phyloP scores from a whole-genome alignment of 2,113 vertebrate genomes.

The Coptodon bakossiorum region DNA sequence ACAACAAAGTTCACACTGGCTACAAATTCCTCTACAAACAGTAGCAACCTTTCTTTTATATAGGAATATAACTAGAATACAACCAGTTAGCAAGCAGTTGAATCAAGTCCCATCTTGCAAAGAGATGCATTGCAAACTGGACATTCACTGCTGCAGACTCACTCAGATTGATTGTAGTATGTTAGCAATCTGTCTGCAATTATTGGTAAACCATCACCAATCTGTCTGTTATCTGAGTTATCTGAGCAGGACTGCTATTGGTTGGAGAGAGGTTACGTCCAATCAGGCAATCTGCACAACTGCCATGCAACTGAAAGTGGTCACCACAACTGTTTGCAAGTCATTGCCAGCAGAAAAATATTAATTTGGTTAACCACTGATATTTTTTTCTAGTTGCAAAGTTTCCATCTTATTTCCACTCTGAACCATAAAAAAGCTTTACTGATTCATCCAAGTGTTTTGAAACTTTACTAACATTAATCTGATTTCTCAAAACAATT shows the following conservation, averaged over 20 bases:
- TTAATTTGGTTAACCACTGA: too few relatives aligned
- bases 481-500: not conserved
- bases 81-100: not conserved
- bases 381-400: not conserved
- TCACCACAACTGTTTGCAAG: too few relatives aligned
- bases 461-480: not conserved
- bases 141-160: not conserved
- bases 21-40: not conserved
- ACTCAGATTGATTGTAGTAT: not conserved
- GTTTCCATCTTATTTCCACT: not conserved
- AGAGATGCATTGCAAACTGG: not conserved
- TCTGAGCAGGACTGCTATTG: too few relatives aligned
- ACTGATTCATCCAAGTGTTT: not conserved
- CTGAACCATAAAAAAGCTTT: accelerated
- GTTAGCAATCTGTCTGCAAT: not conserved
- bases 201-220: not conserved
- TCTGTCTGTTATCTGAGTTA: not conserved
- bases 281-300: too few relatives aligned
- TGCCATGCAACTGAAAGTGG: too few relatives aligned
- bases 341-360: too few relatives aligned
- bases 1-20: not conserved
- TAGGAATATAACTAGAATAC: not conserved
- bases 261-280: not conserved
- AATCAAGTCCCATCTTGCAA: not conserved
- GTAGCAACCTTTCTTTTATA: not conserved